Evolutionary conservation across 2,113 vertebrate genomes (phyloP).

Genomic region (Apaloderma vittatum): DNA sequence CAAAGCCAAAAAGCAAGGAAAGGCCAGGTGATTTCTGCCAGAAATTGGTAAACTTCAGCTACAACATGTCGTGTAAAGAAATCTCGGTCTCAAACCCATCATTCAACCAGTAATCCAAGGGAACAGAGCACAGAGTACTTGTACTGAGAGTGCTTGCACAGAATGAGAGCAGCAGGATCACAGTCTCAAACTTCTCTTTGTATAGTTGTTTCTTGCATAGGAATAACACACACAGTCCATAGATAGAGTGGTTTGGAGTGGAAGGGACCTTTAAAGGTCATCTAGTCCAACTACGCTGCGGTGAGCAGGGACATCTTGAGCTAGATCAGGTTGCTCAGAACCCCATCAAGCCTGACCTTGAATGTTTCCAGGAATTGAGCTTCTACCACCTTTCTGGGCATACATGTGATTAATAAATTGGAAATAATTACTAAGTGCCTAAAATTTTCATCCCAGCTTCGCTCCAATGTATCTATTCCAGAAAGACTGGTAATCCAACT

Average conservation of each 20-base stretch:
- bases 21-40: not conserved
- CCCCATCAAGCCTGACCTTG: too few species aligned
- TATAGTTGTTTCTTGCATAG: not conserved
- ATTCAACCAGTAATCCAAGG: not conserved
- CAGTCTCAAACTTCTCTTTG: not conserved
- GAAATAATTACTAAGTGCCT: not conserved
- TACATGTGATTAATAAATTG: not conserved
- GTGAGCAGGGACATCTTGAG: too few species aligned
- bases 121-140: not conserved
- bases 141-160: not conserved
- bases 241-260: too few species aligned
- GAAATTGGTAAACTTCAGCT: not conserved
- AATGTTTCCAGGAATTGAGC: too few species aligned
- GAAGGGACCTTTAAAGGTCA: too few species aligned
- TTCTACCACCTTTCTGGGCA: too few species aligned
- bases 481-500: not conserved
- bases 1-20: constrained; percentile 8
- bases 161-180: not conserved
- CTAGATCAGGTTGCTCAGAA: too few species aligned
- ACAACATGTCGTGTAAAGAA: not conserved
- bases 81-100: not conserved
- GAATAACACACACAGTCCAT: not conserved
- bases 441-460: not conserved
- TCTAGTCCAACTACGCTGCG: too few species aligned
- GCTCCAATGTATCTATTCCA: not conserved